Percentiles rank a stretch among this genome's conserved stretches.
These are phyloP conservation scores for Echinometra lucunter DNA, from an alignment of 53 echinoderm and acorn worm species.

Conservation along the genomic window DNA sequence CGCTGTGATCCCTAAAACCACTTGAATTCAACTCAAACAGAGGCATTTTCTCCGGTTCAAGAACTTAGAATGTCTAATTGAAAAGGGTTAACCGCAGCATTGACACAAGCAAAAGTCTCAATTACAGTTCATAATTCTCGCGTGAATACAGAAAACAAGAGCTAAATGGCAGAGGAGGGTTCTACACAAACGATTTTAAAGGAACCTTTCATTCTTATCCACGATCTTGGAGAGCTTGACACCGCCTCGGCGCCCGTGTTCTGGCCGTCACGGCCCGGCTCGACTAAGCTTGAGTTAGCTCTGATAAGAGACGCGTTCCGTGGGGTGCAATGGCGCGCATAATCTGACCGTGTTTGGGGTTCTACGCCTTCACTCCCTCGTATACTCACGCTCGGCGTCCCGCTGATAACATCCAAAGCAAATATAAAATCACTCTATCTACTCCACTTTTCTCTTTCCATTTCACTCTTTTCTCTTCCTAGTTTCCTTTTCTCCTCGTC, in stretches of 20 bases:
- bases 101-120: constrained; percentile 35
- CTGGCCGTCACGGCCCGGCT: constrained; percentile 30
- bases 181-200: constrained; percentile 10
- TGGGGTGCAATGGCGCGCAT: constrained; percentile 50
- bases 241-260: constrained; percentile 59
- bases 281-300: constrained; percentile 16
- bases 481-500: not conserved
- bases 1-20: not conserved
- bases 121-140: not conserved
- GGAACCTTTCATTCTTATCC: not conserved
- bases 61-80: constrained; percentile 32
- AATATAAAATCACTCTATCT: constrained; percentile 45
- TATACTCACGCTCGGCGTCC: constrained; percentile 40
- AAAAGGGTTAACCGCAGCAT: constrained; percentile 22
- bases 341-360: constrained; percentile 46
- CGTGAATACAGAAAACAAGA: constrained; percentile 5
- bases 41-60: constrained; percentile 22
- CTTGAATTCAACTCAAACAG: constrained; percentile 35
- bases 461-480: constrained; percentile 8
- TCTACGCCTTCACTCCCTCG: not conserved
- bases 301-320: constrained; percentile 53
- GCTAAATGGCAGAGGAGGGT: not conserved
- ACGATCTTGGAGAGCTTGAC: constrained; percentile 50
- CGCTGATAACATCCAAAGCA: constrained; percentile 48
- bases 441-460: not conserved